These are phyloP conservation scores for Planiliza haematocheilus DNA, from an alignment of 2,113 vertebrate species.

Conservation along the genomic window DNA sequence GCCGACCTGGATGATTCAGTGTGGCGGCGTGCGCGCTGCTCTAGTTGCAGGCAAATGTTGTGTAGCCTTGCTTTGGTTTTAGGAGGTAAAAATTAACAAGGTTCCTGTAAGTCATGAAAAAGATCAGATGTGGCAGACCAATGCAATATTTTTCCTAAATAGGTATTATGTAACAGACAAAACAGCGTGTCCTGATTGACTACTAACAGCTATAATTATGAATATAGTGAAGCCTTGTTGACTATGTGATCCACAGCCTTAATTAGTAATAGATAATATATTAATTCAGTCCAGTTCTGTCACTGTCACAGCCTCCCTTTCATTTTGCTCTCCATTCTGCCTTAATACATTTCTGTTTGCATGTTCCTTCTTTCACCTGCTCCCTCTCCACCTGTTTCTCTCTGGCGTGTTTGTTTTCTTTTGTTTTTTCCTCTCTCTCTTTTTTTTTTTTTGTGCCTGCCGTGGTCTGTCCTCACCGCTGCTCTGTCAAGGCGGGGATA, in stretches of 20 bases:
- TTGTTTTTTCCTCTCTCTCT: conserved; percentile 12
- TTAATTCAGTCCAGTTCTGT: not conserved
- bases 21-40: not conserved
- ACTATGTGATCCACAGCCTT: not conserved
- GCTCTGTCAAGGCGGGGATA: conserved; percentile 70
- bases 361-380: conserved; percentile 32
- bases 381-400: conserved; percentile 40
- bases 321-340: not conserved
- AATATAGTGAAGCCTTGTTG: not conserved
- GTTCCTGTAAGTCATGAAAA: too few relatives aligned
- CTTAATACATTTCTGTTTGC: conserved; percentile 28
- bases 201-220: not conserved
- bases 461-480: conserved; percentile 49
- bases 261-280: not conserved
- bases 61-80: not conserved
- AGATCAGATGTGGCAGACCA: too few relatives aligned
- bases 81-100: not conserved
- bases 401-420: conserved; percentile 16
- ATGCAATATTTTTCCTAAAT: too few relatives aligned
- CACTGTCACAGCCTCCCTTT: not conserved
- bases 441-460: conserved; percentile 34
- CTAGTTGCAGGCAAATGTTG: not conserved
- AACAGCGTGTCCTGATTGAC: not conserved
- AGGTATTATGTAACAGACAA: not conserved
- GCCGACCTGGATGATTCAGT: conserved; percentile 40